Percentiles rank a stretch among this genome's conserved stretches.
These are phyloP conservation scores for Oikopleura dioica DNA, from an alignment of 23 tunicate genomes.

Conservation along the genomic window DNA sequence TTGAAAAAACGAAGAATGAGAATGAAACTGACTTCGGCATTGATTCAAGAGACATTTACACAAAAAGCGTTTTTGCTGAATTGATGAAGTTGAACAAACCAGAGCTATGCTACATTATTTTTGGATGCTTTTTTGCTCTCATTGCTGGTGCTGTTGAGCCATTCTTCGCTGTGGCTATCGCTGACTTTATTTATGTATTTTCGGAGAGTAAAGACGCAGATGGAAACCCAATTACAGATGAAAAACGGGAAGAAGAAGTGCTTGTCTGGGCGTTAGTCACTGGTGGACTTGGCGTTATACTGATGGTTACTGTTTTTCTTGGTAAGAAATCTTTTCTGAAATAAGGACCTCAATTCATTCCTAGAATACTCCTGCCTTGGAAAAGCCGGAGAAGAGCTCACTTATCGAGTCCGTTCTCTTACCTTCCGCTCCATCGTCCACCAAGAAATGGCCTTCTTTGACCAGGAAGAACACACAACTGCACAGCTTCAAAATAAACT, in stretches of 20 bases:
- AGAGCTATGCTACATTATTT: not conserved
- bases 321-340: not conserved
- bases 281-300: not conserved
- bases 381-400: conserved; percentile 16
- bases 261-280: not conserved
- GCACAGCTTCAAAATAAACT: not conserved
- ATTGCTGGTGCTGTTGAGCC: conserved; percentile 13
- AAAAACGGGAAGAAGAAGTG: not conserved
- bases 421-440: conserved; percentile 12
- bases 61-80: not conserved
- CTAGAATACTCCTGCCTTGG: conserved; percentile 14
- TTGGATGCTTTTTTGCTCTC: not conserved
- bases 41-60: not conserved
- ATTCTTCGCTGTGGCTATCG: not conserved
- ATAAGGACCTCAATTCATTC: not conserved
- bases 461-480: conserved; percentile 14
- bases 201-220: not conserved
- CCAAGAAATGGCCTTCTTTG: conserved; percentile 15
- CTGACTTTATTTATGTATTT: not conserved
- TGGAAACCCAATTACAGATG: too few species aligned
- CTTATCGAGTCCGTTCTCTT: not conserved
- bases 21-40: not conserved
- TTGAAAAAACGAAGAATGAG: not conserved
- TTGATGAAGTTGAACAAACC: not conserved
- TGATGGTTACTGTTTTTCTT: not conserved